phyloP scores from a whole-genome alignment of 1,140 invertebrate genomes.

The Brachionus asplanchnoidis region DNA sequence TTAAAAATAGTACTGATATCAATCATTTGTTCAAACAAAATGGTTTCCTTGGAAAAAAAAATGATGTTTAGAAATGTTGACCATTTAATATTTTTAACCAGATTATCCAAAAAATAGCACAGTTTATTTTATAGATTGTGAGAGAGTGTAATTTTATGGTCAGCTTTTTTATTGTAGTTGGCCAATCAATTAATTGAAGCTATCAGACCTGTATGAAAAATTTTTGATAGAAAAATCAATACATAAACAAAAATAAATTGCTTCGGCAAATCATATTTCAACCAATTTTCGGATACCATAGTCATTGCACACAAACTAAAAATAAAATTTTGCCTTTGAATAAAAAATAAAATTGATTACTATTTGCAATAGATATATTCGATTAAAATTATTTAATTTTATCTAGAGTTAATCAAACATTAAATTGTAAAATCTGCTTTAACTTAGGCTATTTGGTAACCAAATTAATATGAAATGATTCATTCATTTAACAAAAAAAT shows the following conservation, averaged over 20 bases:
- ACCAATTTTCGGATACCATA: slow-evolving; percentile 10
- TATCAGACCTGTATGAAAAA: neutral
- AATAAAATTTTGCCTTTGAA: neutral
- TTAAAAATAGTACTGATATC: neutral
- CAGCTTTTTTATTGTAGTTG: neutral
- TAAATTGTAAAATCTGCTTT: slow-evolving; percentile 3
- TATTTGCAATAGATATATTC: neutral
- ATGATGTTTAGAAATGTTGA: neutral
- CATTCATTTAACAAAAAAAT: neutral
- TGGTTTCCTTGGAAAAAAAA: neutral
- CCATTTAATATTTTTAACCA: neutral
- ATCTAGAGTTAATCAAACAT: neutral
- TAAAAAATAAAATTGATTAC: neutral
- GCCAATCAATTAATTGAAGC: neutral
- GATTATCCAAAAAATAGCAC: neutral
- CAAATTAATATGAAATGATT: neutral
- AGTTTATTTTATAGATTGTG: neutral
- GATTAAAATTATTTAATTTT: slow-evolving; percentile 8
- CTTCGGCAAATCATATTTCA: neutral
- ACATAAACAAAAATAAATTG: neutral
- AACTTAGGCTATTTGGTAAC: neutral
- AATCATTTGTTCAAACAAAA: neutral
- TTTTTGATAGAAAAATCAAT: slow-evolving; percentile 5
- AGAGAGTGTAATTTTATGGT: neutral
- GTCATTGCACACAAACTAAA: neutral